These are phyloP conservation scores for Marmota monax DNA, from an alignment of 2,113 vertebrate genomes.

Conservation along the genomic window DNA sequence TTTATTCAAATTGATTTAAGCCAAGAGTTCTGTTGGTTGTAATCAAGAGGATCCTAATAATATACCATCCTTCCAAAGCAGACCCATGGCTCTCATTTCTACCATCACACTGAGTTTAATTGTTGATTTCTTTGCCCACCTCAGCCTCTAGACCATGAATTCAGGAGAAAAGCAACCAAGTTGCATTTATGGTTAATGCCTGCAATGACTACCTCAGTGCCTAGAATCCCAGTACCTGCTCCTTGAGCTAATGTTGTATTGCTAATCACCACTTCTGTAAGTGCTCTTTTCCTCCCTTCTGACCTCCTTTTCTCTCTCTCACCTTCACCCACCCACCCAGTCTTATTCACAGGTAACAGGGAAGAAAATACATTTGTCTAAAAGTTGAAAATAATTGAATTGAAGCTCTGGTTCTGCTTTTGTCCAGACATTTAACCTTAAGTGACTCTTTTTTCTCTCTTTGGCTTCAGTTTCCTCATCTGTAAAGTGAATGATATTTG, in stretches of 20 bases:
- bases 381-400: neutral
- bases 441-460: neutral
- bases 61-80: neutral
- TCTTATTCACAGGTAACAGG: neutral
- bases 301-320: neutral
- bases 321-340: neutral
- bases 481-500: neutral
- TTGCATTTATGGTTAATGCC: neutral
- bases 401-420: neutral
- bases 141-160: neutral
- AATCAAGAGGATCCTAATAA: constrained; percentile 4
- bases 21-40: neutral
- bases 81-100: neutral
- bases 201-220: neutral
- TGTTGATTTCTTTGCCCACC: neutral
- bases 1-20: neutral
- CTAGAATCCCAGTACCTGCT: neutral
- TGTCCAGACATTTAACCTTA: neutral
- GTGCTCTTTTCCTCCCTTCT: neutral
- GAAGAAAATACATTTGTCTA: neutral
- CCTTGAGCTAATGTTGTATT: neutral
- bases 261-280: neutral
- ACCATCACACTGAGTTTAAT: neutral
- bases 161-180: neutral
- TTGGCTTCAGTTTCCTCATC: constrained; percentile 14